Conservation (phyloP, 2,888 invertebrate species). For the Ceriagrion tenellum region DNA sequence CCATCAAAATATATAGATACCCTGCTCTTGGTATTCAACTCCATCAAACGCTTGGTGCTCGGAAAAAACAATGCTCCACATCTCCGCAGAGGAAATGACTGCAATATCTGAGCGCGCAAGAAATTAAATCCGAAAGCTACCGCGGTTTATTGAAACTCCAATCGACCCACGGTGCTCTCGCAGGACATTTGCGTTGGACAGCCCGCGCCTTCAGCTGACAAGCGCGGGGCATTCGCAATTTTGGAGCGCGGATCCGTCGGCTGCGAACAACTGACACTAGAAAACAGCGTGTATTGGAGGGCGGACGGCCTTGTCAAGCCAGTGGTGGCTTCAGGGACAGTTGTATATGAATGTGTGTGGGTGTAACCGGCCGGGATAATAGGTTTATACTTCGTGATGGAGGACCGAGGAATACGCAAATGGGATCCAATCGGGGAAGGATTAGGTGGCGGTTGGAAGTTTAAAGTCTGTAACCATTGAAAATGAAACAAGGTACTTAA, state of each 20-base stretch:
- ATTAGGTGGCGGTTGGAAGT: neutral
- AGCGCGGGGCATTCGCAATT: neutral
- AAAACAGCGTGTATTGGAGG: neutral
- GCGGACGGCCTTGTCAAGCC: neutral
- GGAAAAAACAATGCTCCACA: neutral
- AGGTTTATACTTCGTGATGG: neutral
- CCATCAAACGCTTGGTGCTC: no score
- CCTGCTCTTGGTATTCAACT: no score
- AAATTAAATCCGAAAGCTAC: neutral
- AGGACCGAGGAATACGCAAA: neutral
- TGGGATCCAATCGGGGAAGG: neutral
- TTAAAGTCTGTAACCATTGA: neutral
- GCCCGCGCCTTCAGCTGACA: neutral
- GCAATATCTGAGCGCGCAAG: neutral
- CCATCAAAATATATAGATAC: no score
- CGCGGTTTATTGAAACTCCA: neutral
- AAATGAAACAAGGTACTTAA: neutral
- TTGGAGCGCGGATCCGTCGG: neutral
- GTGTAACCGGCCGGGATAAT: neutral
- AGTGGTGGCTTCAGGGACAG: neutral
- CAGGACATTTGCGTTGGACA: neutral
- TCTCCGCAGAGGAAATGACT: neutral
- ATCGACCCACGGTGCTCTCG: neutral
- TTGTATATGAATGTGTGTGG: neutral
- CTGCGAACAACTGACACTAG: neutral